Evolutionary conservation across 2,888 invertebrate genomes (phyloP), one percentile per base, ranked within the genome.

Genomic region (Hydropsyche betteni): DNA sequence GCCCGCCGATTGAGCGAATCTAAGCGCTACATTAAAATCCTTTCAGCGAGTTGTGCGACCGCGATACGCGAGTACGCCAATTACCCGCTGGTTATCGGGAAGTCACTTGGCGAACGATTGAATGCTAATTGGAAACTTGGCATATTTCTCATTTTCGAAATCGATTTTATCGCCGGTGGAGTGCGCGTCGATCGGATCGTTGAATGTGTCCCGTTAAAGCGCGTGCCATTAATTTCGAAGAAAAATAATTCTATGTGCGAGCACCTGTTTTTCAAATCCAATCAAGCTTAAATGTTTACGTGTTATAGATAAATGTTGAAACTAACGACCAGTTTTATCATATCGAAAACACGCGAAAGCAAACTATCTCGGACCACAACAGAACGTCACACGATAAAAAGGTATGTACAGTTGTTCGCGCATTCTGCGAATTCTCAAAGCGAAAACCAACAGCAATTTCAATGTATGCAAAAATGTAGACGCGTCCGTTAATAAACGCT

Each of bases 201-300:
- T 2, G 7, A 10, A 44, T 10, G 44, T 44, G 44, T 58, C 81
- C 82, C 81, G 84, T 84, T 84, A 84, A 84, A 84, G 83, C 84
- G 81, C 83, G 83, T 81, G 81, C 44, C 44, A 10, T 44, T 44
- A 10, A 44, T 44, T 24, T 44, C 44, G 44, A 44, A 44, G 24
- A 24, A 24, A 24, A 24, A 24, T 24, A 24, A 24, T 24, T 24
- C 24, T 24, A 24, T 24, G 2, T 24, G 82, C 83, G 82, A 80
- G 12, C 33, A 38, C 36, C 81, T 81, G 83, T 83, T 83, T 84
- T 83, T 85, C 85, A 86, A 86, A 87, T 87, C 87, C 86, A 86
- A 85, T 82, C 80, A 86, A 87, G 87, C 87, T 87, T 87, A 87
- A 87, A 86, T 85, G 87, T 85, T 85, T 51, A 83, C 85, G 85